phyloP scores from a whole-genome alignment of 2,113 vertebrate species.

The Lonchura striata region DNA sequence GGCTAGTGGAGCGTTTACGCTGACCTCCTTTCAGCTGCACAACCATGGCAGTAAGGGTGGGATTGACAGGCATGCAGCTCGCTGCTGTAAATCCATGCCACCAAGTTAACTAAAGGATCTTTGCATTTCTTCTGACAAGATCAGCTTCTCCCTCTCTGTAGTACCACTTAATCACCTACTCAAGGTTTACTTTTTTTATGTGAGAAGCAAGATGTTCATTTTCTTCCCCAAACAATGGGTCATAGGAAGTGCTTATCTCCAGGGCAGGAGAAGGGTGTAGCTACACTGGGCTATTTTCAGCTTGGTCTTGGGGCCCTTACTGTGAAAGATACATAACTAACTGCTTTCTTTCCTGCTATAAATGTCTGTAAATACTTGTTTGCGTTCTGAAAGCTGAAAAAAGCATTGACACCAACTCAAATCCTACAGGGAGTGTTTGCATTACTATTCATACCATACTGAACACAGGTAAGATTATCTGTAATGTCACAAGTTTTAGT shows the following conservation, averaged over 20 bases:
- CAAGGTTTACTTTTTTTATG: background rate
- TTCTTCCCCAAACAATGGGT: background rate
- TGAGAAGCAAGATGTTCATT: accelerated
- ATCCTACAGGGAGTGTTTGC: background rate
- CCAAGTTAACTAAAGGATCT: background rate
- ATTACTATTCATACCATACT: background rate
- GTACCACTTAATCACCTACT: background rate
- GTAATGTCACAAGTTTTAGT: background rate
- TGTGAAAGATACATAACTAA: background rate
- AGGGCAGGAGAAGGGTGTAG: background rate
- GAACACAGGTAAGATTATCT: background rate
- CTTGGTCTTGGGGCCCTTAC: background rate
- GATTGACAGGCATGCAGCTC: background rate
- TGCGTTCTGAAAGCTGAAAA: background rate
- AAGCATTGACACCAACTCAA: background rate
- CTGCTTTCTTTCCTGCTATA: background rate
- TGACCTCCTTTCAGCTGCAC: background rate
- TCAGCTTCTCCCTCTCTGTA: background rate
- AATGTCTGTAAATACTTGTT: background rate
- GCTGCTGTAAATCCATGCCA: background rate
- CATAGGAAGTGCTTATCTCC: background rate
- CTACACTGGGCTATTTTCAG: background rate
- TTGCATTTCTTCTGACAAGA: background rate
- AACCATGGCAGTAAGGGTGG: background rate
- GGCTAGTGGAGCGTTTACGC: background rate